Conservation (phyloP, 2,888 invertebrate genomes). For the Smittia aterrima region DNA sequence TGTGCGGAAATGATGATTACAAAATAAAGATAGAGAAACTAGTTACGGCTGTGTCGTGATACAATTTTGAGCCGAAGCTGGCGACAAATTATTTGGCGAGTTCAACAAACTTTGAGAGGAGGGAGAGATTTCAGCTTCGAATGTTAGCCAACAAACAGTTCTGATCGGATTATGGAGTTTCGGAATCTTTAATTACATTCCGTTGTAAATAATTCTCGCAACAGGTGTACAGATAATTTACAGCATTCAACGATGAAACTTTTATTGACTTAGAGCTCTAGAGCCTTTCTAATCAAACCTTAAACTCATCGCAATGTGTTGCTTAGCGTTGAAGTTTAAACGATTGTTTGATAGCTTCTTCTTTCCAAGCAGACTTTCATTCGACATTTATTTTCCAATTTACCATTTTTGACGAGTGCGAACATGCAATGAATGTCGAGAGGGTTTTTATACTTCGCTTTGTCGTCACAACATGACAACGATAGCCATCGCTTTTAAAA, state of each 20-base stretch:
- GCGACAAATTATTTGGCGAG: neutral
- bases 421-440: neutral
- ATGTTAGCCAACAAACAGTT: neutral
- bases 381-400: neutral
- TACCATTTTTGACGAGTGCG: neutral
- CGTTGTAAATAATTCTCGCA: neutral
- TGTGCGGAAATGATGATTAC: conserved; percentile 7
- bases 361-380: neutral
- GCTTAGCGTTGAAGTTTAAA: neutral
- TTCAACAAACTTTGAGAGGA: neutral
- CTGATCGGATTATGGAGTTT: neutral
- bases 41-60: neutral
- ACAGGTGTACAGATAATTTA: neutral
- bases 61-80: neutral
- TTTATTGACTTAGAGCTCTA: neutral
- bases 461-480: neutral
- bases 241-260: neutral
- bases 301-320: neutral
- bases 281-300: neutral
- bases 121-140: neutral
- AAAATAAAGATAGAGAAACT: neutral
- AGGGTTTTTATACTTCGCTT: neutral
- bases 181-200: conserved; percentile 2
- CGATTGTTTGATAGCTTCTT: neutral
- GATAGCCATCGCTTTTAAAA: neutral